These are phyloP conservation scores for Callosobruchus maculatus DNA, from an alignment of 2,888 invertebrate genomes.

Conservation along the genomic window DNA sequence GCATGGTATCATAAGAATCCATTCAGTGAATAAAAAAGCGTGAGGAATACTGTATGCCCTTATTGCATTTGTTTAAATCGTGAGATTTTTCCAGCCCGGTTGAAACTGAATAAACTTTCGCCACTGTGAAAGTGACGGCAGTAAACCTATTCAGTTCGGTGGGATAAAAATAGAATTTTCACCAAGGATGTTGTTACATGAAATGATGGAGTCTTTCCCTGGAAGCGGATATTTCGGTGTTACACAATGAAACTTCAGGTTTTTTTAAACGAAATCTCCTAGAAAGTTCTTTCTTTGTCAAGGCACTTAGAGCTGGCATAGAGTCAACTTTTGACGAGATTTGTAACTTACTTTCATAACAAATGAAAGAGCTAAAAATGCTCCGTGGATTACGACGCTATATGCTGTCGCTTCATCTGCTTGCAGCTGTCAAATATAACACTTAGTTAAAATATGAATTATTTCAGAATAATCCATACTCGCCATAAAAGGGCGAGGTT, in stretches of 20 bases:
- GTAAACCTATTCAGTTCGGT: neutral
- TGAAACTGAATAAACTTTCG: neutral
- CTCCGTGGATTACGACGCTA: no score
- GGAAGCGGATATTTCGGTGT: neutral
- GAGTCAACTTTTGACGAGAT: slow-evolving; percentile 1
- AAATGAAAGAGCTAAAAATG: no score
- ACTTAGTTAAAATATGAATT: no score
- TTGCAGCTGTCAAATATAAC: no score
- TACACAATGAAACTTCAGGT: neutral
- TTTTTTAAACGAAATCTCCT: neutral
- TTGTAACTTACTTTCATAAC: neutral
- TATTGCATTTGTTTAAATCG: no score
- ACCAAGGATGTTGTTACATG: neutral
- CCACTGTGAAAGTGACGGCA: neutral
- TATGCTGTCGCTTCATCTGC: no score
- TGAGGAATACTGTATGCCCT: no score
- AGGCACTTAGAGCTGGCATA: slow-evolving; percentile 1
- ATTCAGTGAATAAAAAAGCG: no score
- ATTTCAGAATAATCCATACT: no score
- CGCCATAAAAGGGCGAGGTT: no score
- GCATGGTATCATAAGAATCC: no score
- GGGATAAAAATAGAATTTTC: neutral
- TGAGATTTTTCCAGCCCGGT: no score
- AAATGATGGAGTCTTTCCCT: neutral
- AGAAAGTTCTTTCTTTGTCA: neutral